Evolutionary conservation across 1,140 invertebrate genomes (phyloP).

Genomic region (Drosophila virilis): DNA sequence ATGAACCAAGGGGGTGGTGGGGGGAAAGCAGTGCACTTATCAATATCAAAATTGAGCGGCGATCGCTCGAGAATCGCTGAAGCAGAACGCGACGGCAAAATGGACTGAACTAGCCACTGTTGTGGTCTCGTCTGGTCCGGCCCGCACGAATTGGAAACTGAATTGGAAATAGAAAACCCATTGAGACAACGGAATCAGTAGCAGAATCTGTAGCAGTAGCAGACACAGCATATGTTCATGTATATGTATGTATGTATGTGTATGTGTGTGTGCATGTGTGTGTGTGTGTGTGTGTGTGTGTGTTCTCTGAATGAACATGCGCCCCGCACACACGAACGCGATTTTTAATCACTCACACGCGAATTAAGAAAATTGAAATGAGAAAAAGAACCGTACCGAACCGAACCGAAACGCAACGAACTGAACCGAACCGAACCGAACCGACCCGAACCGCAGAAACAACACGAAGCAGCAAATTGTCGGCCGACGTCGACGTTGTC

Average conservation of each 20-base stretch:
- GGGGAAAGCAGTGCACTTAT: background rate
- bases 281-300: background rate
- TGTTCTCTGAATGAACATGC: slow-evolving; percentile 7
- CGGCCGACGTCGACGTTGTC: slow-evolving; percentile 3
- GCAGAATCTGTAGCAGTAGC: slow-evolving; percentile 26
- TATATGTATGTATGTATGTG: background rate
- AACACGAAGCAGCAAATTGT: background rate
- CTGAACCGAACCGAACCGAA: slow-evolving; percentile 1
- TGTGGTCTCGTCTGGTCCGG: slow-evolving; percentile 29
- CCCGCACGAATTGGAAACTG: slow-evolving; percentile 50
- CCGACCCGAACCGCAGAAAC: background rate
- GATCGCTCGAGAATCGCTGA: slow-evolving; percentile 19
- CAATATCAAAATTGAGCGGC: slow-evolving; percentile 2
- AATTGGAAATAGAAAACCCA: slow-evolving; percentile 74
- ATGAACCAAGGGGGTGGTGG: background rate
- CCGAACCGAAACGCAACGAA: slow-evolving; percentile 18
- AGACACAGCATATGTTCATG: slow-evolving; percentile 7
- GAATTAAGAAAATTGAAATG: slow-evolving; percentile 64
- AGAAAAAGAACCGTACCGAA: slow-evolving; percentile 38
- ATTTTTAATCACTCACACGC: slow-evolving; percentile 70
- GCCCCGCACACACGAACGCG: slow-evolving; percentile 17
- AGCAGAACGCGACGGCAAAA: slow-evolving; percentile 36
- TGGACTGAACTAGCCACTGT: slow-evolving; percentile 18
- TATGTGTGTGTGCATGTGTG: background rate
- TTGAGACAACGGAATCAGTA: slow-evolving; percentile 34